Evolutionary conservation across 2,113 vertebrate genomes (phyloP).

Genomic region (Mastomys coucha): DNA sequence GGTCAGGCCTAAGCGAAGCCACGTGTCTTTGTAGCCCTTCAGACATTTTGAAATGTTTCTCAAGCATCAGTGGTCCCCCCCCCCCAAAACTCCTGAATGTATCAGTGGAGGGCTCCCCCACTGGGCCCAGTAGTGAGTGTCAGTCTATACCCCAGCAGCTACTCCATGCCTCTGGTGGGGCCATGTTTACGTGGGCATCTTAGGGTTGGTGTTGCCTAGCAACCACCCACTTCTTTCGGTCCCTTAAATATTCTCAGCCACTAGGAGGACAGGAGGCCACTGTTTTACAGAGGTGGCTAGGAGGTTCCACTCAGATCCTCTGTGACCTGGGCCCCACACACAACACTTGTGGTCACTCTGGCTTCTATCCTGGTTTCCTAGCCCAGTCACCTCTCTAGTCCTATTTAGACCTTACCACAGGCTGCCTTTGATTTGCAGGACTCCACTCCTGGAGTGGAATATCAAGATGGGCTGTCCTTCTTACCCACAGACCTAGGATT

Average conservation of each 20-base stretch:
- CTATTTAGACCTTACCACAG: fast-evolving
- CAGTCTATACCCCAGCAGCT: neutral
- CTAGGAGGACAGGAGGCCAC: neutral
- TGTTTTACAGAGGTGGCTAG: neutral
- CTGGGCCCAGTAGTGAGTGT: neutral
- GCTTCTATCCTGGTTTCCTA: too few species aligned
- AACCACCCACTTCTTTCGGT: neutral
- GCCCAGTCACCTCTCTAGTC: neutral
- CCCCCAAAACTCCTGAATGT: neutral
- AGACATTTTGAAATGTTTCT: conserved; percentile 55
- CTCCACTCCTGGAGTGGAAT: neutral
- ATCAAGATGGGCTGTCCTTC: neutral
- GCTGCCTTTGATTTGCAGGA: neutral
- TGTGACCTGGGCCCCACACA: neutral
- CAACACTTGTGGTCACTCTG: too few species aligned
- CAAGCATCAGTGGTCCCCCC: neutral
- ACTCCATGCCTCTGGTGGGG: too few species aligned
- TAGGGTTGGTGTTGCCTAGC: neutral
- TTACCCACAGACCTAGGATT: neutral
- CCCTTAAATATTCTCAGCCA: neutral
- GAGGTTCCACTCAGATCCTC: neutral
- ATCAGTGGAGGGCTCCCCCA: neutral
- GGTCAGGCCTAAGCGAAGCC: conserved; percentile 73
- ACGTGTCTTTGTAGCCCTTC: conserved; percentile 58
- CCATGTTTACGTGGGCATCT: neutral